phyloP scores from a whole-genome alignment of 2,797 vertebrate genomes.

The Sebastes flavidus region DNA sequence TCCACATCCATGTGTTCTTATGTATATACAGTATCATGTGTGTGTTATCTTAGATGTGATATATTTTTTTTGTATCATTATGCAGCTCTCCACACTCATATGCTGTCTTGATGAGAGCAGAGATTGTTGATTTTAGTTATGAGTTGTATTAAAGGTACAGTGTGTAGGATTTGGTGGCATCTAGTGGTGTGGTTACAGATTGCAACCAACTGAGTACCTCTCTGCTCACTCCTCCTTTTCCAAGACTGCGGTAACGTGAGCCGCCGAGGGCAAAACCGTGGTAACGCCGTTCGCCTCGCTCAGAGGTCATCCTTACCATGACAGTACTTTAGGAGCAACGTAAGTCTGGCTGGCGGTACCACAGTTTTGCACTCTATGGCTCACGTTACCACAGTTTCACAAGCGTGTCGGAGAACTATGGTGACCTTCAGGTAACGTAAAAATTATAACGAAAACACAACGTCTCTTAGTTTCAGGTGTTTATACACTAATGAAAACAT shows the following conservation, averaged over 20 bases:
- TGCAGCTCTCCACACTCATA: neutral
- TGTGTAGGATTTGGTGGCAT: neutral
- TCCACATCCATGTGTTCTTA: neutral
- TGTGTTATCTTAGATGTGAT: neutral
- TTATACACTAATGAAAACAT: too few relatives aligned
- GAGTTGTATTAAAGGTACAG: neutral
- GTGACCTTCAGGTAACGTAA: too few relatives aligned
- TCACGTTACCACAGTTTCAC: too few relatives aligned
- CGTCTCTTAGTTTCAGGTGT: too few relatives aligned
- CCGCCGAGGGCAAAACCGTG: accelerated
- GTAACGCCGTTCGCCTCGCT: neutral
- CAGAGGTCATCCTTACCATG: too few relatives aligned
- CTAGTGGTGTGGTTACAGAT: neutral
- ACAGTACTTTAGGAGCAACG: too few relatives aligned
- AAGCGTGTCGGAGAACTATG: too few relatives aligned
- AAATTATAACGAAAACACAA: too few relatives aligned
- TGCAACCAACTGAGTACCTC: neutral
- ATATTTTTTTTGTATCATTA: neutral
- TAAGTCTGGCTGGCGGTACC: too few relatives aligned
- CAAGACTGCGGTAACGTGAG: too few relatives aligned
- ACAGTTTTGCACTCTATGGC: accelerated
- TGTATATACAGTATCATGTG: neutral
- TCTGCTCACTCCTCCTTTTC: too few relatives aligned
- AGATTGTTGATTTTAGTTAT: neutral
- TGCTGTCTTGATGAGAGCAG: neutral